Evolutionary conservation across 2,888 invertebrate genomes (phyloP).

Genomic region (Drosophila ezoana): DNA sequence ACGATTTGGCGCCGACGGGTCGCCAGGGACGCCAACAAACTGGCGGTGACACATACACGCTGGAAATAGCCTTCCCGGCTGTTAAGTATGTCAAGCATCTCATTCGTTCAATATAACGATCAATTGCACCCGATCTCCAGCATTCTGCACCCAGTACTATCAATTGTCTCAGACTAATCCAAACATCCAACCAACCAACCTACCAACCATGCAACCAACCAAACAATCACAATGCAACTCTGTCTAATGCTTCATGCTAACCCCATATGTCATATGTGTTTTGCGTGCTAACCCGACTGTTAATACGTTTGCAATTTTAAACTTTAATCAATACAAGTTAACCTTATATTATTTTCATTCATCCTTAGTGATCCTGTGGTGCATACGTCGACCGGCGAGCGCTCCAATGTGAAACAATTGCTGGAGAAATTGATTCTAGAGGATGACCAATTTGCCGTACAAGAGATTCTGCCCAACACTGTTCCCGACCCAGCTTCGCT

Average conservation of each 20-base stretch:
- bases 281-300: slow-evolving; percentile 55
- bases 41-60: slow-evolving; percentile 92
- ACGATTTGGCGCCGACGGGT: slow-evolving; percentile 75
- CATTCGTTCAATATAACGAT: slow-evolving; percentile 37
- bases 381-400: slow-evolving; percentile 94
- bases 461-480: slow-evolving; percentile 96
- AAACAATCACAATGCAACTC: slow-evolving; percentile 33
- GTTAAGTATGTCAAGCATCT: slow-evolving; percentile 90
- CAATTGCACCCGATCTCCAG: slow-evolving; percentile 54
- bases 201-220: slow-evolving; percentile 30
- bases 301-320: not conserved
- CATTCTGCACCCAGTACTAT: slow-evolving; percentile 64
- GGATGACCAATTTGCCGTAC: slow-evolving; percentile 96
- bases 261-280: slow-evolving; percentile 31
- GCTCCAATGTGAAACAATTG: slow-evolving; percentile 92
- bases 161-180: slow-evolving; percentile 62
- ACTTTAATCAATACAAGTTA: not conserved
- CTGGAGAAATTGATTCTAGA: slow-evolving; percentile 96
- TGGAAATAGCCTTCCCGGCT: slow-evolving; percentile 96
- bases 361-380: slow-evolving; percentile 92
- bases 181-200: slow-evolving; percentile 22
- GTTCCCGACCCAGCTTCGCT: slow-evolving; percentile 96
- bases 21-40: slow-evolving; percentile 94
- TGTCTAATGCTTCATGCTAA: slow-evolving; percentile 63
- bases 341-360: not conserved